Evolutionary conservation across 1,140 invertebrate genomes (phyloP), one percentile per base, ranked within the genome.

Genomic region (Cephus cinctus): DNA sequence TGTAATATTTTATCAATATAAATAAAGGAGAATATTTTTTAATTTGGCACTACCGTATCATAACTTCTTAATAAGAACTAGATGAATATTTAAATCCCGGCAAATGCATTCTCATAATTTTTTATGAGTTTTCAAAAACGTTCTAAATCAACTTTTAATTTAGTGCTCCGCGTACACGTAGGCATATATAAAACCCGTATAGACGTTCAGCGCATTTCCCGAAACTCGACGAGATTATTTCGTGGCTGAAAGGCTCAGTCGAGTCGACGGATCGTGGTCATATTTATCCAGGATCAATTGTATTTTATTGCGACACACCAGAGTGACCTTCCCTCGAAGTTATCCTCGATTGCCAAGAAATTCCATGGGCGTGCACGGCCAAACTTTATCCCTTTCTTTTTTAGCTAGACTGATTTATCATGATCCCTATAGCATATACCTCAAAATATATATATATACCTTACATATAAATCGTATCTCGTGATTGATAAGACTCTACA

Each of bases 401-500:
- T n/a, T n/a, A n/a, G n/a, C n/a, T n/a, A n/a, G n/a, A n/a, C n/a
- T n/a, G n/a, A n/a, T n/a, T n/a, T n/a, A n/a, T n/a, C n/a, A n/a
- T n/a, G n/a, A n/a, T n/a, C n/a, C n/a, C n/a, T n/a, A n/a, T n/a
- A n/a, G 25, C 25, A n/a, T 27, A 19, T 49, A 5, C 19, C 20
- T 20, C 39, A 31, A 21, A 47, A 20, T 43, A 15, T 44, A 14
- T 27, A 15, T 38, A 27, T 43, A 6, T 45, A 15, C 20, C 30
- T 19, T 14, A 20, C 19, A 3, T 18, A 45, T 56, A 34, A 44
- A 48, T 49, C 39, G 43, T 31, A 41, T 46, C 44, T 36, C 36
- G 54, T 67, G 65, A 66, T 62, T 58, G 63, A 69, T 69, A 65
- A 46, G 43, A 43, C 50, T 54, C 43, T 47, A 39, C 6, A n/a